phyloP scores from a whole-genome alignment of 2,888 invertebrate genomes.

The Balanococcus diminutus region DNA sequence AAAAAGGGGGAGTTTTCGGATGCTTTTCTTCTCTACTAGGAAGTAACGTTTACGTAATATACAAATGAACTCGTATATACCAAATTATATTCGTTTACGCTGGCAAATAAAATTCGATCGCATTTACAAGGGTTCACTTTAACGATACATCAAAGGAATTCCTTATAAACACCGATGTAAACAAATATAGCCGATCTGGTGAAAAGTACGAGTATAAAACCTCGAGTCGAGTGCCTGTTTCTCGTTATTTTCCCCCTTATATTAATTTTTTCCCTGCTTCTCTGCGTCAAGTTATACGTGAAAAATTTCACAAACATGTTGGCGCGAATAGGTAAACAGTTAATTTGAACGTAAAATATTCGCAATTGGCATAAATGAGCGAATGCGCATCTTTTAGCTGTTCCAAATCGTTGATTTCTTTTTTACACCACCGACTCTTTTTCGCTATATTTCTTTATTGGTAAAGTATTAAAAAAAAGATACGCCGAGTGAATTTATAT shows the following conservation, averaged over 20 bases:
- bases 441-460: neutral
- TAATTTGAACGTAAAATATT: neutral
- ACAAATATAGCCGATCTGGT: constrained; percentile 16
- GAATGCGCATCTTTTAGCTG: neutral
- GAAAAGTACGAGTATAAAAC: constrained; percentile 23
- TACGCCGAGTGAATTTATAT: neutral
- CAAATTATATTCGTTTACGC: constrained; percentile 18
- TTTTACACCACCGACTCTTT: neutral
- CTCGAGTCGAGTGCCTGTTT: neutral
- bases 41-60: constrained; percentile 1
- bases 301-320: neutral
- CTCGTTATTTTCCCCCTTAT: neutral
- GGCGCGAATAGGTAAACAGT: neutral
- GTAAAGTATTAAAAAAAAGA: neutral
- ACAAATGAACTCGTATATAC: constrained; percentile 17
- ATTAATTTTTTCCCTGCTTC: neutral
- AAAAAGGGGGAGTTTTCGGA: neutral
- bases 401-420: constrained; percentile 19
- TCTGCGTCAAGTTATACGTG: neutral
- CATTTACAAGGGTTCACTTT: constrained; percentile 22
- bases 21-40: neutral
- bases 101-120: constrained; percentile 25
- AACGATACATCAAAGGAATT: constrained; percentile 36
- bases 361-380: neutral
- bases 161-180: neutral